Conservation (phyloP, 1,140 invertebrate species). For the Oryctes rhinoceros region DNA sequence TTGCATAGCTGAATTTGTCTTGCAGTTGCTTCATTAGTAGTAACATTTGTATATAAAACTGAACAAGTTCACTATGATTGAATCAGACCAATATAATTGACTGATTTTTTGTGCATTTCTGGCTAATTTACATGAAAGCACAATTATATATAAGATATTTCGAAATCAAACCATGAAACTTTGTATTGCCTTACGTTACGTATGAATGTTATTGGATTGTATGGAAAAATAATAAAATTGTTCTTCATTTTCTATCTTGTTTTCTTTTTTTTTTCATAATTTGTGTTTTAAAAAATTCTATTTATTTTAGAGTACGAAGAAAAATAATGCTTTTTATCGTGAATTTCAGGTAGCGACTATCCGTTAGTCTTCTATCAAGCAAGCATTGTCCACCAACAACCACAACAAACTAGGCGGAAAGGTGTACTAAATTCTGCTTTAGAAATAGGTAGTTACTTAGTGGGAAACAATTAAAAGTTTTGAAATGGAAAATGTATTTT, state of each 20-base stretch:
- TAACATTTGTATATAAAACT: neutral
- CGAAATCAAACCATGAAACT: neutral
- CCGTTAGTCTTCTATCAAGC: slow-evolving; percentile 6
- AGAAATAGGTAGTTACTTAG: neutral
- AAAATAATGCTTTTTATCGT: slow-evolving; percentile 31
- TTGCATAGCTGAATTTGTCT: neutral
- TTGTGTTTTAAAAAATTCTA: neutral
- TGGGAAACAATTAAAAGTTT: neutral
- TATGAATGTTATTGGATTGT: neutral
- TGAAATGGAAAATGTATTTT: neutral
- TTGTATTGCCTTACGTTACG: neutral
- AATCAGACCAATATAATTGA: neutral
- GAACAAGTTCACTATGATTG: neutral
- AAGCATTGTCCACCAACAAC: neutral
- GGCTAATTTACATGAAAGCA: too few relatives aligned
- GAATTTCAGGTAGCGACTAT: slow-evolving; percentile 7
- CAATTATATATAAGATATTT: too few relatives aligned
- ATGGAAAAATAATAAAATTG: slow-evolving; percentile 25
- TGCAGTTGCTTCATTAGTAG: neutral
- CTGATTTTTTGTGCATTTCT: neutral
- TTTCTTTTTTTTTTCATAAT: slow-evolving; percentile 32
- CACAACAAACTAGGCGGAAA: neutral
- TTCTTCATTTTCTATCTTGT: neutral
- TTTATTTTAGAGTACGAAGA: neutral
- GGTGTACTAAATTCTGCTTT: slow-evolving; percentile 4